Base-by-base conservation (phyloP, 1,140 invertebrate species). In the Drosophila neocordata region DNA sequence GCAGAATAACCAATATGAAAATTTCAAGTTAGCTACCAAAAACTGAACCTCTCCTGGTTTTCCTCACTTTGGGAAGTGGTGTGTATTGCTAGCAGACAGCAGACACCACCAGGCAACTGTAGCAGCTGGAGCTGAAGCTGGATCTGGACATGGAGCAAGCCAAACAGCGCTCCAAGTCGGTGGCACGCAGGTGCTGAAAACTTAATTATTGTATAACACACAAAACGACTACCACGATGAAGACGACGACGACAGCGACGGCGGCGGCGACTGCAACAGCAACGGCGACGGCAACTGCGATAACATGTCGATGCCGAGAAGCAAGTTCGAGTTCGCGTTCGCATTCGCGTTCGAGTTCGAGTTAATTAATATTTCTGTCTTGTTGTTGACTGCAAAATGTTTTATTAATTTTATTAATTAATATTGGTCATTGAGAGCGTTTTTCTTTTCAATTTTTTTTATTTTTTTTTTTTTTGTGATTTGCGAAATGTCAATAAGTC, bases 321-420 rank as follows among this genome's bases (percentile, higher is more conserved):
- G 69, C 67, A 63, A 61, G 58, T 60, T 60, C 58, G 55, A 61
- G 58, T 60, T 60, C 58, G 55, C 34, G 55, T 56, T 35, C 24
- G 27, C 27, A 6, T 60, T 60, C 58, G 55, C 31, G 55, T 56
- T 35, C n/a, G 37, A 64, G 63, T 67, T 78, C 67, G 61, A 88
- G 83, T 88, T 88, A 88, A 87, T 83, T 87, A 83, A 88, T 87
- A 82, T 78, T 87, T 77, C 67, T 61, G 61, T 31, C 55, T 77
- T 63, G 65, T 78, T 71, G 62, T 52, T 61, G 66, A 8, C 48
- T 35, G 48, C 60, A 77, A 87, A 82, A 87, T 87, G 82, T 88
- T 88, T 87, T 87, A 87, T 87, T 87, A 87, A 87, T 87, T 87
- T 80, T 82, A 59, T 88, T 88, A 87, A 87, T 87, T 87, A 87